Evolutionary conservation across 2,113 vertebrate species (phyloP), one percentile per base, ranked within the genome.

Genomic region (Chrysemys picta): DNA sequence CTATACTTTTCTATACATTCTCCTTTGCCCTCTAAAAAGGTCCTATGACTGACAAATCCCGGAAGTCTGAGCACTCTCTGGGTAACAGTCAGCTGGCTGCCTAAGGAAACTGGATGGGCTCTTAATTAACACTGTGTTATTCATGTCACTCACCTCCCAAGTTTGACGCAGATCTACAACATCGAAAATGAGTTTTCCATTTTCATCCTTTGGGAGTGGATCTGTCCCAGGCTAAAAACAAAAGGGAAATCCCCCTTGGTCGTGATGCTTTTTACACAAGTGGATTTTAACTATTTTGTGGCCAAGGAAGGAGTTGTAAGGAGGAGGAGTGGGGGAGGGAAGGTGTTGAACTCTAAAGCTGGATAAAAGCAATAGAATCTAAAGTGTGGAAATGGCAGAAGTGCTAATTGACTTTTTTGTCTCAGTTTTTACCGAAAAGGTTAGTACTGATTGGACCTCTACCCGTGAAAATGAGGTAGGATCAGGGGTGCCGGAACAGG

Each of bases 161-260:
- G 98, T 99, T 38, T 98, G 98, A 94, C 98, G 98, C 42, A 99
- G 97, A 89, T 99, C 98, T 84, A 98, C 98, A 76, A 97, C 92
- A 75, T 98, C 97, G 89, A 98, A 98, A 90, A 98, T 97, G 59
- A 96, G 31, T 80, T 98, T 98, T 56, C 98, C 98, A 82, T 97
- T 91, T 62, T 96, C 65, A 93, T 98, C 98, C 91, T 86, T 95
- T 5, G 98, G 98, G 72, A 98, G 98, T 89, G 98, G 98, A 1
- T 87, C 93, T 19, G 97, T 95, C 80, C 98, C 98, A 45, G 98
- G 98, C 98, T 54, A 49, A 96, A 97, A 79, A 47, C 17, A 95
- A 78, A 65, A 85, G 50, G 5, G 22, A 62, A 29, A 59, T 76
- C 11, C 5, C 65, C 38, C 45, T 76, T 24, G 45, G 42, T 47